Base-by-base conservation (phyloP, 2,888 invertebrate genomes). In the Matsumyia berberina region DNA sequence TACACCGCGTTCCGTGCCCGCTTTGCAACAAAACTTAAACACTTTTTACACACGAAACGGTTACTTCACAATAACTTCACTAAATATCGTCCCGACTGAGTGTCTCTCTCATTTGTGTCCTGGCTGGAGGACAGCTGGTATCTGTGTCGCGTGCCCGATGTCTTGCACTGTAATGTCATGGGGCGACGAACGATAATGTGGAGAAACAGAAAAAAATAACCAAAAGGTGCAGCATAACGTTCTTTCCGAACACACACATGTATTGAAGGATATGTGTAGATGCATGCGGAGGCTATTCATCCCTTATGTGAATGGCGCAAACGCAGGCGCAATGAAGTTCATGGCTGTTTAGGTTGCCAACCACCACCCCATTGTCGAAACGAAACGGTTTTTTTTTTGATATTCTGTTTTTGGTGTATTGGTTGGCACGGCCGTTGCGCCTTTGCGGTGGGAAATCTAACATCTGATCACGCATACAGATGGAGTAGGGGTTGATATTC, bases 91-190 rank as follows among this genome's bases (percentile, higher is more conserved):
- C 80, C 76, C 80, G 70, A 83, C 67, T 64, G 79, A 83, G 31
- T 73, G 58, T 58, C 55, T 81, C 46, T 77, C 51, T 57, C 53
- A 66, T 80, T 74, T 74, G 51, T 87, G 92, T 92, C 89, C 93
- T 94, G 89, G 93, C 94, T 89, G 92, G 90, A 89, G 92, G 91
- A 92, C 93, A 94, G 92, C 93, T 94, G 93, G 92, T 90, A 94
- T 94, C 89, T 94, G 94, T 87, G 94, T 93, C 92, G 95, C 93
- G 93, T 94, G 94, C 92, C 93, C 90, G 89, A 94, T 94, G 89
- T 92, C 92, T 88, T 93, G 92, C 87, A 93, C 92, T 87, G 93
- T 93, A 91, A 93, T 93, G 91, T 91, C 91, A 89, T 94, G 90
- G 90, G 90, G 90, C 90, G 91, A 89, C 88, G 87, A 76, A 64